These are phyloP conservation scores for Leucopternis melanops DNA, from an alignment of 2,113 vertebrate genomes.

Conservation along the genomic window DNA sequence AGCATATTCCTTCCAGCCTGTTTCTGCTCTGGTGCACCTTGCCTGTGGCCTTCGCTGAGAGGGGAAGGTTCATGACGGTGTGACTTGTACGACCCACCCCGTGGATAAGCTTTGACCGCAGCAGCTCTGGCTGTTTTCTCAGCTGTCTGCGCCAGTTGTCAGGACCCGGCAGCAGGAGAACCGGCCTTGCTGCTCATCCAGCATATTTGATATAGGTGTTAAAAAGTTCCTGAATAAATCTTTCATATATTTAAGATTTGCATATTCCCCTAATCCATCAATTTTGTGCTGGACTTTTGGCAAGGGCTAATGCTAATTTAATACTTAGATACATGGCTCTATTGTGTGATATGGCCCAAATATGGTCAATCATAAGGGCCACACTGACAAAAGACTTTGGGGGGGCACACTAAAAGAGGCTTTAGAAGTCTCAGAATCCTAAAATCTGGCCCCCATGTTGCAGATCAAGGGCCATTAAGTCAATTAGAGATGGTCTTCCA, in stretches of 20 bases:
- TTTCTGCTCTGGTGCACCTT: background rate
- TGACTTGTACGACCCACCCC: background rate
- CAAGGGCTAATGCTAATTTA: background rate
- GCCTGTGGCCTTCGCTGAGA: background rate
- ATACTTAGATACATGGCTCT: background rate
- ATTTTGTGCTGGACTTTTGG: background rate
- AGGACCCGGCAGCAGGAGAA: background rate
- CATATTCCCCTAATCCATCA: fast-evolving
- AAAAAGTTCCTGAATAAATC: background rate
- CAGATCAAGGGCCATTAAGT: background rate
- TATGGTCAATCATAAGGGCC: background rate
- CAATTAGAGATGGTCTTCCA: background rate
- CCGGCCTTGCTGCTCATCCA: background rate
- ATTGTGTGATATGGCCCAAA: background rate
- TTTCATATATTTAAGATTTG: background rate
- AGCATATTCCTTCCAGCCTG: background rate
- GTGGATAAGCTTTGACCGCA: background rate
- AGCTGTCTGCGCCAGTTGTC: background rate
- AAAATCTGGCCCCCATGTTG: background rate
- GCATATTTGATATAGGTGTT: fast-evolving
- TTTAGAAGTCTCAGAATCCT: background rate
- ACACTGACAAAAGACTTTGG: background rate
- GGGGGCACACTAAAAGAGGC: background rate
- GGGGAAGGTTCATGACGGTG: background rate
- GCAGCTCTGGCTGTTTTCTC: background rate